Percentiles rank a stretch among this genome's conserved stretches.
Evolutionary conservation across 2,113 vertebrate genomes (phyloP).

Genomic region (Vulpes ferrilata): DNA sequence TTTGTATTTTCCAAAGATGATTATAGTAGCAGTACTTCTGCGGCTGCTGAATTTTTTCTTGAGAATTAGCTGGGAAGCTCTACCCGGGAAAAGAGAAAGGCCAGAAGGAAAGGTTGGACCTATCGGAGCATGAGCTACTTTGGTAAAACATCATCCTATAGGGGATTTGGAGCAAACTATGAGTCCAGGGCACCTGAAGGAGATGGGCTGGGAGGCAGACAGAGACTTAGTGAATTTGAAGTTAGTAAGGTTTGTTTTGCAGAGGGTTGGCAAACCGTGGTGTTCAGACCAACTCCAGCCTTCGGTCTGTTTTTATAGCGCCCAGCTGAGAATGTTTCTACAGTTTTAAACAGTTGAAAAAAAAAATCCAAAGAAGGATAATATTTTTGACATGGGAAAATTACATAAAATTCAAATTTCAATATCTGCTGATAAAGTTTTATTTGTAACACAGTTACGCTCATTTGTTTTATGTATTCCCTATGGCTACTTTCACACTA

Average conservation of each 20-base stretch:
- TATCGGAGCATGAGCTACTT: background rate
- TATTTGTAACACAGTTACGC: background rate
- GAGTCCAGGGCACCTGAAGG: background rate
- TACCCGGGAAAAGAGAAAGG: background rate
- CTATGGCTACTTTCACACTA: background rate
- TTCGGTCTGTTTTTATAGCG: background rate
- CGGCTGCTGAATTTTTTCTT: background rate
- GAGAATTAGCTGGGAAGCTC: background rate
- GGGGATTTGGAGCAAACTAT: background rate
- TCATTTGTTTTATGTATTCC: background rate
- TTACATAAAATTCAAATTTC: background rate
- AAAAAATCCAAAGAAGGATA: background rate
- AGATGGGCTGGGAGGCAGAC: background rate
- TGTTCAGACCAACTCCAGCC: background rate
- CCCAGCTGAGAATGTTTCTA: background rate
- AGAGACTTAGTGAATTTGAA: background rate
- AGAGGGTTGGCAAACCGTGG: background rate
- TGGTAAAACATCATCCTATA: accelerated
- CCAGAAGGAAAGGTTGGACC: background rate
- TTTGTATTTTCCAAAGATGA: background rate
- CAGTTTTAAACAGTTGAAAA: background rate
- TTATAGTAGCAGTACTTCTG: background rate
- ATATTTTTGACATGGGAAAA: background rate
- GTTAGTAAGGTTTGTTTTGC: background rate
- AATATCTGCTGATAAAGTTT: background rate